These are phyloP conservation scores for Netelia fuscicornis DNA, from an alignment of 2,888 invertebrate species.

Conservation along the genomic window DNA sequence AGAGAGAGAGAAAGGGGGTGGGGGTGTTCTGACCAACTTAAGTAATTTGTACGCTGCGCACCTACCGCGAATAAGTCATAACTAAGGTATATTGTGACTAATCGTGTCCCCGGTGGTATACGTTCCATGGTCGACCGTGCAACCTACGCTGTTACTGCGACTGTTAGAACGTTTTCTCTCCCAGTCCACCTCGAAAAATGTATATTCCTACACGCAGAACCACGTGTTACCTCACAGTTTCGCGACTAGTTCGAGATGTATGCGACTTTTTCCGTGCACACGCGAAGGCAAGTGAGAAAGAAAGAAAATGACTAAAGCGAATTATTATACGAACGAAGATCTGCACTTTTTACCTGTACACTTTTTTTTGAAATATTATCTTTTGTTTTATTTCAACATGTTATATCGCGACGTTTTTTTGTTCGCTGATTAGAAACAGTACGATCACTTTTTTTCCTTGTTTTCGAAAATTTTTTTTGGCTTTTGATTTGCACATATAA, in stretches of 20 bases:
- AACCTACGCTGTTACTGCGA: not conserved
- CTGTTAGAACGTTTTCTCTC: not conserved
- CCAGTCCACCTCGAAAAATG: not conserved
- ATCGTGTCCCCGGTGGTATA: conserved; percentile 78
- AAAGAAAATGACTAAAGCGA: not conserved
- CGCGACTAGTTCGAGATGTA: not conserved
- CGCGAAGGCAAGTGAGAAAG: not conserved
- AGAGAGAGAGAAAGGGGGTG: too few species aligned
- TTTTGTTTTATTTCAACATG: not conserved
- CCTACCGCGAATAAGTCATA: conserved; percentile 83
- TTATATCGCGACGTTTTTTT: too few species aligned
- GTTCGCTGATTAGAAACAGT: too few species aligned
- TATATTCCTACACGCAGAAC: not conserved
- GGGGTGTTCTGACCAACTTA: conserved; percentile 81
- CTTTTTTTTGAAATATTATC: not conserved
- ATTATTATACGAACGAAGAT: not conserved
- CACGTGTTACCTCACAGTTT: not conserved
- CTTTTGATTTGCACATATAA: too few species aligned
- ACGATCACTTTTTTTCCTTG: too few species aligned
- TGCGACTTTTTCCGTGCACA: not conserved
- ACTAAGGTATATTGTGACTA: conserved; percentile 84
- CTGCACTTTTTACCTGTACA: not conserved
- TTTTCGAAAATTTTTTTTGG: too few species aligned
- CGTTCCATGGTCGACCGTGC: conserved; percentile 54
- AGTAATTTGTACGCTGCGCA: conserved; percentile 82